Base-by-base conservation (phyloP, 2,113 vertebrate genomes). In the Zingel zingel region DNA sequence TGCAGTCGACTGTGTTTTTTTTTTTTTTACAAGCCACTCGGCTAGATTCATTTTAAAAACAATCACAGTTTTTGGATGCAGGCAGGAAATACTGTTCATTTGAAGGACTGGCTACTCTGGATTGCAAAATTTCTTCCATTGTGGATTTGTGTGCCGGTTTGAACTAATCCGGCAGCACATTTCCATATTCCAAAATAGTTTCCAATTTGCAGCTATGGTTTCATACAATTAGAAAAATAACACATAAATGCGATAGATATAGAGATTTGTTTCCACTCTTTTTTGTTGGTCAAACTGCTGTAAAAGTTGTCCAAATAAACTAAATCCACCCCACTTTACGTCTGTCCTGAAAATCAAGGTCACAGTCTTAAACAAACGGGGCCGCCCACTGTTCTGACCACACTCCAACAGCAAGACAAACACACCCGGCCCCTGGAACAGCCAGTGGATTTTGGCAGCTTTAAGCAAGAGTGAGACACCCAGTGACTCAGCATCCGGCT, bases 331-430 rank as follows among this genome's bases (percentile, higher is more conserved):
- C 67, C 48, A 9, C 66, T 47, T 68, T 21, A 45, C 0, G 1
- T 43, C 11, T 11, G 36, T 79, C 59, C 66, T 62, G 1, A 76
- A 48, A 68, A 30, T 61, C 85, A 88, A 87, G 83, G 85, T 82
- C 66, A 16, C 14, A 57, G 43, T 61, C 61, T 48, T 16, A 27
- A 74, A 76, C 68, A 57, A 72, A 30, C 78, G 69, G 19, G 68
- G 73, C 33, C 67, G 11, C 84, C 88, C 43, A 33, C 90, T 57
- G 79, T 7, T 81, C 45, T 86, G 84, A 84, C n/a, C 39, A 66
- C n/a, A 61, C 15, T 30, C 83, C 72, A 77, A 45, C 50, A 75
- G 63, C 62, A 66, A 69, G 76, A 82, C 56, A 82, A 76, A 87
- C 80, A 79, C 58, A 36, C 74, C 63, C 3, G 47, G 59, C 65